A percentile compares a stretch with the other conserved stretches of the same genome.
Conservation (phyloP, 92 coral and sea anemone species). For the Micromussa lordhowensis region DNA sequence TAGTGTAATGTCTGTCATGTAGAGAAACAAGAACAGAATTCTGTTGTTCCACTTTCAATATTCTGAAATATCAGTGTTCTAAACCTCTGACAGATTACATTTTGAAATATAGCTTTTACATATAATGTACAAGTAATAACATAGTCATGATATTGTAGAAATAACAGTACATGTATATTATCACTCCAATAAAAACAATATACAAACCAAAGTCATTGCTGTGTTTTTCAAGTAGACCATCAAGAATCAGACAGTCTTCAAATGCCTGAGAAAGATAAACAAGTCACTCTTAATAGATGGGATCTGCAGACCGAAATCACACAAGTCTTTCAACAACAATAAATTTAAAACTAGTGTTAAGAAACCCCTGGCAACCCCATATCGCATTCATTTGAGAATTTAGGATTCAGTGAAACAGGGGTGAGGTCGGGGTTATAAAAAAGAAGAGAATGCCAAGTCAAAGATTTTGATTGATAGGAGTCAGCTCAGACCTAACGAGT, state of each 20-base stretch:
- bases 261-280: slow-evolving; percentile 70
- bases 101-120: too few relatives aligned
- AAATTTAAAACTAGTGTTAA: too few relatives aligned
- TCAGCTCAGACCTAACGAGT: too few relatives aligned
- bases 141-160: neutral
- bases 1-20: slow-evolving; percentile 69
- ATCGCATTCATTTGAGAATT: too few relatives aligned
- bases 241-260: slow-evolving; percentile 89
- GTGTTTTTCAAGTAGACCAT: slow-evolving; percentile 85
- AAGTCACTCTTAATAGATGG: neutral
- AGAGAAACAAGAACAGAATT: neutral
- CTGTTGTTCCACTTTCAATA: neutral
- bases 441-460: too few relatives aligned
- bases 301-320: neutral
- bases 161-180: neutral
- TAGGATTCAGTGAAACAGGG: too few relatives aligned
- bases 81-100: neutral
- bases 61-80: too few relatives aligned
- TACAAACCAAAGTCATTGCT: slow-evolving; percentile 77
- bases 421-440: too few relatives aligned
- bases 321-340: neutral
- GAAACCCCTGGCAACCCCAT: too few relatives aligned
- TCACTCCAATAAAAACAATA: neutral
- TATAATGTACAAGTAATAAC: neutral
- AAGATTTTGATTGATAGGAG: too few relatives aligned